A percentile compares a stretch with the other conserved stretches of the same genome.
Conservation (phyloP, 2,888 invertebrate species). For the Hypolimnas misippus region DNA sequence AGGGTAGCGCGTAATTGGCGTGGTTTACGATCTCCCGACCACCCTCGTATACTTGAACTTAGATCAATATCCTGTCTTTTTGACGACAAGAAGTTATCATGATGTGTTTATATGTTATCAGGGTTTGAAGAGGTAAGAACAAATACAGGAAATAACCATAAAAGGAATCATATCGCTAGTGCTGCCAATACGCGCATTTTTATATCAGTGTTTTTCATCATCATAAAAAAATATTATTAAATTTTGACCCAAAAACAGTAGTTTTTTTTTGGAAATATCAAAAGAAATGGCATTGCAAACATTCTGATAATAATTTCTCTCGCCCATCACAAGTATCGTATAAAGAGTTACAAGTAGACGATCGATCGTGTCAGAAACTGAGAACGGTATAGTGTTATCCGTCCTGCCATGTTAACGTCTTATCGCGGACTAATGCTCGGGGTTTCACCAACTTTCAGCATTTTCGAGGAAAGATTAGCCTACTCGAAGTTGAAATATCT, state of each 20-base stretch:
- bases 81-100: background rate
- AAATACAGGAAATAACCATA: background rate
- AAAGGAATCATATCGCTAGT: no score
- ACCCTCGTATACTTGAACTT: conserved; percentile 16
- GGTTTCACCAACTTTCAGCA: background rate
- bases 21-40: conserved; percentile 37
- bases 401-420: conserved; percentile 17
- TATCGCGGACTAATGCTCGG: conserved; percentile 13
- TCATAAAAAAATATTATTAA: no score
- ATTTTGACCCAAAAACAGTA: no score
- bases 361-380: conserved; percentile 8
- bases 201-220: no score
- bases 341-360: background rate
- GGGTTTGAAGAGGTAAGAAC: background rate
- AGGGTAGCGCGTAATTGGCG: conserved; percentile 36
- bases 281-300: no score
- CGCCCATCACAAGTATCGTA: background rate
- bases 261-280: no score
- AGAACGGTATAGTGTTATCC: conserved; percentile 12
- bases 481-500: background rate
- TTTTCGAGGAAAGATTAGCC: conserved; percentile 10
- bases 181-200: no score
- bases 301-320: background rate
- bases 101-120: background rate
- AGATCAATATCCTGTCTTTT: conserved; percentile 14